Base-by-base conservation (phyloP, 2,113 vertebrate species). In the Phocoena phocoena region DNA sequence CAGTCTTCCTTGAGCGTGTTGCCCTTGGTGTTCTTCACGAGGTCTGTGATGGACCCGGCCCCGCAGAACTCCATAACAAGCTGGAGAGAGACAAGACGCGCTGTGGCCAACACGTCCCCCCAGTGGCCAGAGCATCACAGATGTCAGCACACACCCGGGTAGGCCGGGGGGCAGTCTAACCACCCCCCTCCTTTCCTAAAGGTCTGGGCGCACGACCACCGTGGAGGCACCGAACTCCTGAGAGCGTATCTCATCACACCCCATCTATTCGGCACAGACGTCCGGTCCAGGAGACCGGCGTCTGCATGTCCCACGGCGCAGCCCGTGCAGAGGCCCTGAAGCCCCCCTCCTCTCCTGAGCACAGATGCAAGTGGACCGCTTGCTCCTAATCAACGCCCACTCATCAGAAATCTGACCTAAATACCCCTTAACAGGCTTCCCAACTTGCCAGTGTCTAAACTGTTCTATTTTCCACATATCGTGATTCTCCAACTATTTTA, bases 41-140 rank as follows among this genome's bases (percentile, higher is more conserved):
- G 99, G 97, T 99, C 99, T 71, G 99, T 99, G 98, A 99, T 99
- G 94, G 99, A 99, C 0, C 99, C 99, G 0, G 99, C 99, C 50
- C 99, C 99, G 97, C 99, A 99, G 98, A 99, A 99, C 98, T 99
- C 99, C 99, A 99, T 99, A 85, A 99, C 99, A 97, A 99, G 99
- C 99, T 99, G 97, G 3, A 98, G 94, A 96, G 96, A 98, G 93
- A 2, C 68, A 98, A 67, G 65, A 93, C 62, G 97, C 58, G 38
- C 25, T 33, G 73, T 47, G 47, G 93, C 62, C n/a, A 71, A 44
- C 20, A 68, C 13, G 76, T 36, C 63, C 90, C 67, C 4, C 81
- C 60, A 50, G 70, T n/a, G 76, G 12, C 41, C 1, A 90, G 67
- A 0, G 6, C 80, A 88, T 41, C 87, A 79, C 9, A 33, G 53